These are phyloP conservation scores for Chamaetylas fuelleborni DNA, from an alignment of 2,113 vertebrate species.

Conservation along the genomic window DNA sequence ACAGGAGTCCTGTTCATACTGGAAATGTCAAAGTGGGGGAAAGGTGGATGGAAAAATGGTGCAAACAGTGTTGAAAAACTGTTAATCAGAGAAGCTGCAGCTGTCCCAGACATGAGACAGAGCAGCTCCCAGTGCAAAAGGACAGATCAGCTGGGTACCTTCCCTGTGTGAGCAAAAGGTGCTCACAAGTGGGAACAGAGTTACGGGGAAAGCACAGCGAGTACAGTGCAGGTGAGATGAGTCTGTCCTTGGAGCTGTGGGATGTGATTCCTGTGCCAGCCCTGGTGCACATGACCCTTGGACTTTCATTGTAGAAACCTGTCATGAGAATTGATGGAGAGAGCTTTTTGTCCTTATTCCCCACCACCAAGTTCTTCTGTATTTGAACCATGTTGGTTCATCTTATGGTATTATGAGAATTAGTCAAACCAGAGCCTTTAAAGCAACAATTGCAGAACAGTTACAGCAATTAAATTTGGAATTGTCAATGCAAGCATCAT, in stretches of 20 bases:
- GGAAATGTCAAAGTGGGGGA: neutral
- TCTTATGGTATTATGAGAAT: neutral
- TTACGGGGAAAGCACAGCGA: fast-evolving
- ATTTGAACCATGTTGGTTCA: neutral
- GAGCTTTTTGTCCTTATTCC: neutral
- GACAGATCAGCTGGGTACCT: neutral
- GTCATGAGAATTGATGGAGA: neutral
- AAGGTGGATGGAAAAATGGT: neutral
- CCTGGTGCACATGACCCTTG: neutral
- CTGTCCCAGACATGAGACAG: neutral
- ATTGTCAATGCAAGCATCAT: neutral
- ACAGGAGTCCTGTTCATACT: neutral
- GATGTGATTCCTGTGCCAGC: neutral
- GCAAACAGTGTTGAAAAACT: neutral
- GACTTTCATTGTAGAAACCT: neutral
- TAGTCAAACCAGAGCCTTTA: neutral
- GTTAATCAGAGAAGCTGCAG: neutral
- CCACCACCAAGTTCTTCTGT: neutral
- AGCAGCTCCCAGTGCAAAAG: neutral
- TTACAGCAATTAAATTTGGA: neutral
- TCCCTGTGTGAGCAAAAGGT: neutral
- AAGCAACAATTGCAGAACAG: neutral
- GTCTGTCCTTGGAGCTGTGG: neutral
- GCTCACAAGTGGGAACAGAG: neutral
- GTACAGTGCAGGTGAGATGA: neutral